Evolutionary conservation across 2,888 invertebrate species (phyloP), one percentile per base, ranked within the genome.

Genomic region (Gymnoscelis rufifasciata): DNA sequence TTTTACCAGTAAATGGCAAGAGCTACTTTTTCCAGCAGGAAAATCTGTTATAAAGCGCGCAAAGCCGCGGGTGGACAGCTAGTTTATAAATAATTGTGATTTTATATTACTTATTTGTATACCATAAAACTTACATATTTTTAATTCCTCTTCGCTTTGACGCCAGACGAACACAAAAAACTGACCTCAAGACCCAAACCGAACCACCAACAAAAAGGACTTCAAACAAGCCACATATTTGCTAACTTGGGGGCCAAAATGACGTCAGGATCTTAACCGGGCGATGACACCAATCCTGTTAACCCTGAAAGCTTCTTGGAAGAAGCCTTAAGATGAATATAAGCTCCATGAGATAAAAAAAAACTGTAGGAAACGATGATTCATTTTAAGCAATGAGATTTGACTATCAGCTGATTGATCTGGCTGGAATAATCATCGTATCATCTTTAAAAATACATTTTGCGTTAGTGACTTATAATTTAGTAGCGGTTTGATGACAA

Each of bases 231-330:
- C 19, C 5, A 5, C 19, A 19, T 26, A 38, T 28, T 35, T 42
- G 41, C 14, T 30, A 40, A 38, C 38, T 43, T 19, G 46, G 48
- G 51, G 51, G 42, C 38, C 39, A 31, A 41, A n/a, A 54, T 59
- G 56, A 59, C 58, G 53, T 56, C 58, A 59, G 38, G 11, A 29
- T 29, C 35, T 33, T 39, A 47, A 37, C 33, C 51, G 56, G 52
- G 39, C 56, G 56, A 59, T 56, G 54, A 56, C 53, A 50, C 51
- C 30, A 38, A 37, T 30, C 47, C 46, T 44, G 38, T 28, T 54
- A 42, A 56, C 58, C 58, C 58, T 58, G 58, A 58, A 43, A 19
- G 46, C 40, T 59, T 56, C 58, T 49, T 8, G n/a, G n/a, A n/a
- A 52, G 58, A 59, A 59, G 38, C 27, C 36, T 44, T 31, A 35